Evolutionary conservation across 1,140 invertebrate species (phyloP).

Genomic region (Dufourea novaeangliae): DNA sequence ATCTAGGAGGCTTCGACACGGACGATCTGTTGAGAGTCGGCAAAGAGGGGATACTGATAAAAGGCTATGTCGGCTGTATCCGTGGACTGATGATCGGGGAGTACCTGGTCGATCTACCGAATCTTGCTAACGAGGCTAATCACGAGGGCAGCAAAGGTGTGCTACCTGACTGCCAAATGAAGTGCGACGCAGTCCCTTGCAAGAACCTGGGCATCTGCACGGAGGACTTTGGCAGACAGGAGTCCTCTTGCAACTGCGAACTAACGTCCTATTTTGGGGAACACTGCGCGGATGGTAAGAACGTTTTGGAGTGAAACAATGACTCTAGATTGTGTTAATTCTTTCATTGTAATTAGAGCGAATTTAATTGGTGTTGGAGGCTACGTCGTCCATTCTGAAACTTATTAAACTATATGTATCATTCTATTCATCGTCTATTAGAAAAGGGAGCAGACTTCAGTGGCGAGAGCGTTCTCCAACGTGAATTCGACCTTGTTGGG

Average conservation of each 20-base stretch:
- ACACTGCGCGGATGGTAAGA: slow-evolving; percentile 83
- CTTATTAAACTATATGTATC: too few relatives aligned
- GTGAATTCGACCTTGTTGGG: slow-evolving; percentile 88
- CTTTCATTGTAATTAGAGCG: too few relatives aligned
- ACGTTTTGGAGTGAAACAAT: background rate
- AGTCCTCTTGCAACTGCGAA: slow-evolving; percentile 93
- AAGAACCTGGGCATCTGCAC: slow-evolving; percentile 93
- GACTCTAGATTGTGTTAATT: too few relatives aligned
- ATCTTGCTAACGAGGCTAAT: slow-evolving; percentile 86
- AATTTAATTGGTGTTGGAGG: too few relatives aligned
- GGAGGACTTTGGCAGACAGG: slow-evolving; percentile 93
- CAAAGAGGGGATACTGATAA: slow-evolving; percentile 82
- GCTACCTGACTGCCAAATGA: slow-evolving; percentile 91
- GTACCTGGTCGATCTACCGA: slow-evolving; percentile 88
- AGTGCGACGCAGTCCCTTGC: slow-evolving; percentile 93
- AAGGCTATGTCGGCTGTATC: slow-evolving; percentile 93
- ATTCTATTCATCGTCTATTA: slow-evolving; percentile 83
- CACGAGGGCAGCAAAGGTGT: slow-evolving; percentile 88
- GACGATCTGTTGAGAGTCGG: slow-evolving; percentile 86
- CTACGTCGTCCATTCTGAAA: too few relatives aligned
- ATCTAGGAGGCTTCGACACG: slow-evolving; percentile 92
- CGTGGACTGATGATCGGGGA: slow-evolving; percentile 93
- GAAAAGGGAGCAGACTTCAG: slow-evolving; percentile 94
- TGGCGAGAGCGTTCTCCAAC: slow-evolving; percentile 90
- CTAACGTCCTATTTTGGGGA: slow-evolving; percentile 94